These are phyloP conservation scores for Atractosteus spatula DNA, from an alignment of 2,113 vertebrate genomes.

Conservation along the genomic window DNA sequence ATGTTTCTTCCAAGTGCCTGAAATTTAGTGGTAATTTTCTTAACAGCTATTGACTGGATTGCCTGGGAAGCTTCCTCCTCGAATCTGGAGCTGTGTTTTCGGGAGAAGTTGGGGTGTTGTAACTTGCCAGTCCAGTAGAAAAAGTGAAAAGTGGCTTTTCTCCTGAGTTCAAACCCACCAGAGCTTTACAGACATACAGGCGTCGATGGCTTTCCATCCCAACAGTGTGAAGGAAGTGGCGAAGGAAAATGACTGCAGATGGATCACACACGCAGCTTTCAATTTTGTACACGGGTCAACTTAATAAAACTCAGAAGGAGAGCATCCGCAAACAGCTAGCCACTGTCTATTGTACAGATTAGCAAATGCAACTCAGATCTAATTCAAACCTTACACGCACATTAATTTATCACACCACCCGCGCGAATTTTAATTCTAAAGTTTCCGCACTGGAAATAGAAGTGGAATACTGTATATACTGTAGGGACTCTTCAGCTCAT, in stretches of 20 bases:
- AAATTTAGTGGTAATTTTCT: conserved; percentile 45
- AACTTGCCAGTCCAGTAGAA: conserved; percentile 48
- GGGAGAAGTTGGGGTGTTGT: conserved; percentile 44
- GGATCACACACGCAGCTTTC: conserved; percentile 70
- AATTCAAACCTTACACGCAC: conserved; percentile 30
- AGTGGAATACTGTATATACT: neutral
- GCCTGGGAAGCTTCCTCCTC: conserved; percentile 49
- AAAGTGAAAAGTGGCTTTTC: conserved; percentile 47
- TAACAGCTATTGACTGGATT: conserved; percentile 47
- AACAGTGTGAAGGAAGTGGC: conserved; percentile 60
- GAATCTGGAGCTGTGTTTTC: conserved; percentile 41
- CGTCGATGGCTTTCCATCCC: conserved; percentile 61
- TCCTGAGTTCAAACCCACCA: conserved; percentile 50
- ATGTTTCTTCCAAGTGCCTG: conserved; percentile 40
- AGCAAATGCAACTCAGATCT: conserved; percentile 31
- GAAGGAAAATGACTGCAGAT: conserved; percentile 51
- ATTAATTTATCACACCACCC: neutral
- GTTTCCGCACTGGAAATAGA: neutral
- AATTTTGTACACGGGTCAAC: conserved; percentile 51
- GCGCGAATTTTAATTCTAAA: conserved; percentile 1
- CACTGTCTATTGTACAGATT: conserved; percentile 61
- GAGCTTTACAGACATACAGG: conserved; percentile 64
- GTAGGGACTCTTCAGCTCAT: too few relatives aligned
- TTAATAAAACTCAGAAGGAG: conserved; percentile 69
- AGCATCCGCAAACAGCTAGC: conserved; percentile 60